A percentile compares a stretch with the other conserved stretches of the same genome.
Evolutionary conservation across 2,888 invertebrate species (phyloP).

Genomic region (Subacronicta megacephala): DNA sequence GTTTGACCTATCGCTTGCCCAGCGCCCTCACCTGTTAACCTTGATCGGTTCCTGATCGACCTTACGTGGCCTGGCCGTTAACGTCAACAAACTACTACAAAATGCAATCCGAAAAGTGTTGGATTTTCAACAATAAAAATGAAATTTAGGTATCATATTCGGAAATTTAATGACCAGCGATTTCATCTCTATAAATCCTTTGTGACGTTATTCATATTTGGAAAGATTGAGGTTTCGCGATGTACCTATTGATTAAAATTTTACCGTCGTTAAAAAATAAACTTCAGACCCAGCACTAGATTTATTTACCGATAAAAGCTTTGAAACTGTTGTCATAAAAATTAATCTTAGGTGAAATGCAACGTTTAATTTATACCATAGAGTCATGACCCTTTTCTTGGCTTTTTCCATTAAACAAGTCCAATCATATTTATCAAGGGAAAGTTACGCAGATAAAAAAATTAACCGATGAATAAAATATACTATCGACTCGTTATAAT

Average conservation of each 20-base stretch:
- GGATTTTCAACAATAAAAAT: not conserved
- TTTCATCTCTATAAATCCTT: constrained; percentile 1
- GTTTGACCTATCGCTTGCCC: constrained; percentile 37
- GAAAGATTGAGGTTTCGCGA: constrained; percentile 8
- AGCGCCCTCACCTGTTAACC: constrained; percentile 39
- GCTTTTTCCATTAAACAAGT: no score
- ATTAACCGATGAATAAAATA: not conserved
- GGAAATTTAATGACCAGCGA: constrained; percentile 5
- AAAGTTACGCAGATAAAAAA: no score
- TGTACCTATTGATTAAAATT: not conserved
- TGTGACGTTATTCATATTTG: constrained; percentile 8
- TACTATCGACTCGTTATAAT: not conserved
- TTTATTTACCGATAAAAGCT: no score
- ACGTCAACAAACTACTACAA: constrained; percentile 11
- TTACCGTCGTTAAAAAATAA: not conserved
- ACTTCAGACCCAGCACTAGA: no score
- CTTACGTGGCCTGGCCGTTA: constrained; percentile 21
- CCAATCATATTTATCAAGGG: no score
- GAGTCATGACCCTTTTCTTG: no score
- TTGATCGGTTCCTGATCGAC: constrained; percentile 31
- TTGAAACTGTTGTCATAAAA: no score
- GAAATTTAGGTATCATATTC: not conserved
- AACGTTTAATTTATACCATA: no score
- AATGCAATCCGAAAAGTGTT: constrained; percentile 18
- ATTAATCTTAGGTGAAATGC: no score